These are phyloP conservation scores for Chlorodrepanis virens DNA, from an alignment of 2,113 vertebrate genomes.

Conservation along the genomic window DNA sequence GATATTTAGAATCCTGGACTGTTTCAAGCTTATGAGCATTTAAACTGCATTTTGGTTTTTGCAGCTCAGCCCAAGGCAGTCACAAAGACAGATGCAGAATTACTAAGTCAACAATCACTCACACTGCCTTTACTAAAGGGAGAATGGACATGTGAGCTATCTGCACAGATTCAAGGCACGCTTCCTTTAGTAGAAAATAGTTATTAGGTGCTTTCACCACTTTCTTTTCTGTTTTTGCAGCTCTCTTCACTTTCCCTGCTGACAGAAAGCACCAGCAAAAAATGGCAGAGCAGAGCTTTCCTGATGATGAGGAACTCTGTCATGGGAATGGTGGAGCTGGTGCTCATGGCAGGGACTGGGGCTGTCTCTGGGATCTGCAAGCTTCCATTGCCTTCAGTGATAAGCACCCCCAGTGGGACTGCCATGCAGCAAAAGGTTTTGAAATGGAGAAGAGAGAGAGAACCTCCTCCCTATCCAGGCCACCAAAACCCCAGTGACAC, in stretches of 20 bases:
- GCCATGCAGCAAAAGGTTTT: not conserved
- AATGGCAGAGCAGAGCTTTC: not conserved
- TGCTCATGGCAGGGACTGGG: not conserved
- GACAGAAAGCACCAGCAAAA: not conserved
- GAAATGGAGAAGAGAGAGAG: not conserved
- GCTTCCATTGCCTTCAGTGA: not conserved
- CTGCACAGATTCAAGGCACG: not conserved
- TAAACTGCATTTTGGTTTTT: not conserved
- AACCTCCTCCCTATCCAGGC: not conserved
- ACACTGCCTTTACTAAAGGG: not conserved
- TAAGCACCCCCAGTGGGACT: not conserved
- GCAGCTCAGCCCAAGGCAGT: not conserved
- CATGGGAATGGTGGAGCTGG: not conserved
- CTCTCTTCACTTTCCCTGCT: not conserved
- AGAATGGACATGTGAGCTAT: not conserved
- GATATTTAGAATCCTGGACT: too few species aligned
- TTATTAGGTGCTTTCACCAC: not conserved
- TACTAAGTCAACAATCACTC: not conserved
- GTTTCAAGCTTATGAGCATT: not conserved
- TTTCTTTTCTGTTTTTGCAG: not conserved
- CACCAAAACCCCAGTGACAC: rapidly evolving
- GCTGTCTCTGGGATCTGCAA: not conserved
- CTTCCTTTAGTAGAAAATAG: not conserved
- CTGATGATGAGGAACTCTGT: not conserved
- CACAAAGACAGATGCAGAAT: not conserved